Conservation (phyloP, 1,140 invertebrate genomes). For the Luehdorfia chinensis region DNA sequence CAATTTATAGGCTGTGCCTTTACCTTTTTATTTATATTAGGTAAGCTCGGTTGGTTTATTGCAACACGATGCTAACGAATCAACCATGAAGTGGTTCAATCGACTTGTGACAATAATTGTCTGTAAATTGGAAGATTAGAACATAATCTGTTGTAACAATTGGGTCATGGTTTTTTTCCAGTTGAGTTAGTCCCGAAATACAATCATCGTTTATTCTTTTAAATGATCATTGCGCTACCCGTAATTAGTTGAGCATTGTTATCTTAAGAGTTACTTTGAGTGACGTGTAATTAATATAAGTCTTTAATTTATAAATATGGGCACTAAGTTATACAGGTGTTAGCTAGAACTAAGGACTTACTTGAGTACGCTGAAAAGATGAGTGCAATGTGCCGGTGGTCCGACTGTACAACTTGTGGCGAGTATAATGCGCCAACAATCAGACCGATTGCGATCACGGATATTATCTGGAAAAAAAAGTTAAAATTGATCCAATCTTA, state of each 20-base stretch:
- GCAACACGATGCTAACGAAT: constrained; percentile 11
- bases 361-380: constrained; percentile 68
- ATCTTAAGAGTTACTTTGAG: not conserved
- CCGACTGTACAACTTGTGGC: constrained; percentile 53
- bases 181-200: constrained; percentile 19
- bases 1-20: too few species aligned
- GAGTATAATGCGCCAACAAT: constrained; percentile 54
- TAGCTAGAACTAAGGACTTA: too few species aligned
- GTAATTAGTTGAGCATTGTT: not conserved
- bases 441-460: constrained; percentile 59
- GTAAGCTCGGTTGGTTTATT: too few species aligned
- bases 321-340: too few species aligned
- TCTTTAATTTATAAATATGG: too few species aligned
- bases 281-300: too few species aligned
- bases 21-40: too few species aligned
- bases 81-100: constrained; percentile 28
- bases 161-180: constrained; percentile 42
- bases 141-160: constrained; percentile 38
- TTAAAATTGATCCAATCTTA: too few species aligned
- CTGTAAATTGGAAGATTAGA: constrained; percentile 58
- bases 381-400: constrained; percentile 59
- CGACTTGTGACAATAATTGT: constrained; percentile 36
- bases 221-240: not conserved
- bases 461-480: constrained; percentile 39
- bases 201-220: not conserved